Conservation (phyloP, 2,113 vertebrate species). For the Connochaetes taurinus region DNA sequence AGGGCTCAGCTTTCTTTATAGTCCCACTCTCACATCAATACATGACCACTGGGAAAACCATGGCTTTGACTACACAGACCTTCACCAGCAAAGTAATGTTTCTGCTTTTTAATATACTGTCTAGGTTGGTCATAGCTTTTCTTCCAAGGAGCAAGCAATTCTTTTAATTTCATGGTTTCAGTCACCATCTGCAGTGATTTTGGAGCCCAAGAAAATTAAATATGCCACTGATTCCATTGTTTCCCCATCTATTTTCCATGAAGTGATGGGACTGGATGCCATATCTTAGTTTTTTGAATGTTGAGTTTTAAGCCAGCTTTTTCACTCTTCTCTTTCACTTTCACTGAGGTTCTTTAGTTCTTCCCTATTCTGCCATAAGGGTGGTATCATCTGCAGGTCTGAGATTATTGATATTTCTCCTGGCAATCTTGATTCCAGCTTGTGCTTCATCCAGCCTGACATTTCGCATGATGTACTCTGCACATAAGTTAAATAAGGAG, state of each 20-base stretch:
- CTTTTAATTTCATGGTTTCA: not conserved
- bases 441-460: not conserved
- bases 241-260: not conserved
- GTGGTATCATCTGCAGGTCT: not conserved
- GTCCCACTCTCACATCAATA: not conserved
- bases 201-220: not conserved
- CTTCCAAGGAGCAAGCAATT: not conserved
- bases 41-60: not conserved
- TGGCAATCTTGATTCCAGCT: not conserved
- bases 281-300: not conserved
- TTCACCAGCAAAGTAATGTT: not conserved
- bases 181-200: not conserved
- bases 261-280: not conserved
- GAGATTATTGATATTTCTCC: not conserved
- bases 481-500: not conserved
- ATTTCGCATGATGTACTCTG: not conserved
- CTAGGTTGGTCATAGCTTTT: not conserved
- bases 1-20: not conserved
- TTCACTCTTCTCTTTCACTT: not conserved
- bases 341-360: not conserved
- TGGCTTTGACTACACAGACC: not conserved
- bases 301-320: not conserved
- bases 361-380: not conserved
- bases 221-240: not conserved
- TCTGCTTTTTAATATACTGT: not conserved